Conservation (phyloP, 2,113 vertebrate species). For the Ictalurus punctatus region DNA sequence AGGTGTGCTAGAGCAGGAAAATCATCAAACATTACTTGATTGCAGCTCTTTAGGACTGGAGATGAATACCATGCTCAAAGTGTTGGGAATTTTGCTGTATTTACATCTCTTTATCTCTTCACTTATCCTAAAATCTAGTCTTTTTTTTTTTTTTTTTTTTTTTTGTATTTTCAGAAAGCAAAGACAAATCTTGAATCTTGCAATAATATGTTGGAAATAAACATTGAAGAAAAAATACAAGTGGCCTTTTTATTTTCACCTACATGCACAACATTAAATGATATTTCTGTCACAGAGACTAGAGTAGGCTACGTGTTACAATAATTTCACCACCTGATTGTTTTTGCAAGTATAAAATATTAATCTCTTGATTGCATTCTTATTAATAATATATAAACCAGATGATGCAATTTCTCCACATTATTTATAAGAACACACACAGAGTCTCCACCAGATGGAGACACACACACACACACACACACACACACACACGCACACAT, state of each 20-base stretch:
- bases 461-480: constrained; percentile 19
- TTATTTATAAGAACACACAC: no score
- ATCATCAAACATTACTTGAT: neutral
- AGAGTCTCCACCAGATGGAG: constrained; percentile 21
- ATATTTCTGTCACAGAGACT: neutral
- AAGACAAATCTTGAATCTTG: constrained; percentile 58
- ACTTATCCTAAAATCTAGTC: neutral
- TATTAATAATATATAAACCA: neutral
- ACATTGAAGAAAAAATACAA: neutral
- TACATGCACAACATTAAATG: neutral
- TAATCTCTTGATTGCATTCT: neutral
- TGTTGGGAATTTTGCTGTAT: neutral
- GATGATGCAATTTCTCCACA: neutral
- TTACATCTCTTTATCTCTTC: neutral
- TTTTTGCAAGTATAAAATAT: neutral
- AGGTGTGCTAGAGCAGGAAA: neutral
- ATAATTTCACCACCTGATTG: neutral
- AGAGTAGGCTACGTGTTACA: neutral
- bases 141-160: neutral
- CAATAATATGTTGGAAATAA: constrained; percentile 52
- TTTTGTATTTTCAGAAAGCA: constrained; percentile 64
- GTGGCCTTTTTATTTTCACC: neutral
- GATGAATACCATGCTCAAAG: neutral
- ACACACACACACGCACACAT: neutral
- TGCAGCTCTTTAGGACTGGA: neutral